Conservation (phyloP, 2,113 vertebrate genomes). For the Circaetus cinerascens region DNA sequence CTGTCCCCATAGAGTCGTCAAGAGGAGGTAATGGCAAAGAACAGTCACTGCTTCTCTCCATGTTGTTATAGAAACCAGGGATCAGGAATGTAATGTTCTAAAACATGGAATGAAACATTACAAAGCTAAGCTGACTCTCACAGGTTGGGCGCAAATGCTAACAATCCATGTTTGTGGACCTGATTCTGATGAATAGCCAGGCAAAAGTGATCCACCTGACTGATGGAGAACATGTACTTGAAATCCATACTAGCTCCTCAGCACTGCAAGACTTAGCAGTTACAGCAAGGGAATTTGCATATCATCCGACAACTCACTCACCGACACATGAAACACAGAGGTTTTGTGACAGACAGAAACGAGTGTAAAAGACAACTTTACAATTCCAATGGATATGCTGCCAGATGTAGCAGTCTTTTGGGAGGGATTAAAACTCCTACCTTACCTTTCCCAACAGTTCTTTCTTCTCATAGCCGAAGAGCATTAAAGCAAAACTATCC, state of each 20-base stretch:
- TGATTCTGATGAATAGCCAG: background rate
- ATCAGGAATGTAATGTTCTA: constrained; percentile 90
- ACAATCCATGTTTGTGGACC: background rate
- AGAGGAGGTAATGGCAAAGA: constrained; percentile 19
- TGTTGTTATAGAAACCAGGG: constrained; percentile 86
- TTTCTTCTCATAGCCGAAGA: constrained; percentile 84
- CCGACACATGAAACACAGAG: rapidly evolving
- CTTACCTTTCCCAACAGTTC: constrained; percentile 88
- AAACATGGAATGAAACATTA: background rate
- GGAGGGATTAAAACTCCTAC: background rate
- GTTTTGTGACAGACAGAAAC: background rate
- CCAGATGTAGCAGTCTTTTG: background rate
- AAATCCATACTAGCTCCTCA: background rate
- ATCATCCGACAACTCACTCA: background rate
- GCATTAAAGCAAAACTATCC: constrained; percentile 78
- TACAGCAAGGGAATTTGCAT: background rate
- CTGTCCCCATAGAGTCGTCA: background rate
- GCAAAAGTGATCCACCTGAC: background rate
- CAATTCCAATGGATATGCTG: background rate
- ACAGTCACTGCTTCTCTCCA: constrained; percentile 54
- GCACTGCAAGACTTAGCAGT: background rate
- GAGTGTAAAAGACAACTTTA: background rate
- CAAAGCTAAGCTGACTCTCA: background rate
- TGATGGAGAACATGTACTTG: background rate
- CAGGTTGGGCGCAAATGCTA: background rate